Percentiles rank a stretch among this genome's conserved stretches.
Evolutionary conservation across 1,140 invertebrate species (phyloP).

Genomic region (Drosophila malerkotliana): DNA sequence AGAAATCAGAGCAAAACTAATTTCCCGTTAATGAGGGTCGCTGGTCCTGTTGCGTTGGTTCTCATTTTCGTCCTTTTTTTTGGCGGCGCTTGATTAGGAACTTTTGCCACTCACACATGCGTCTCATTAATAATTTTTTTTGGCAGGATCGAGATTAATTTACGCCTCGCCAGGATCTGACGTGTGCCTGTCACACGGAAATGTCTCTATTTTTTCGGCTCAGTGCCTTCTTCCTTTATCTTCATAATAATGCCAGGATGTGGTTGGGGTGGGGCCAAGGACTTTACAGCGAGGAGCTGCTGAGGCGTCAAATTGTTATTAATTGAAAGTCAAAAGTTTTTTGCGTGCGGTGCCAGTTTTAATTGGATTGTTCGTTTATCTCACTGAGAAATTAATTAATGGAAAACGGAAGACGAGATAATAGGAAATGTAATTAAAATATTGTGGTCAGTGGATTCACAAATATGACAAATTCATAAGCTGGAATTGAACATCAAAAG

Average conservation of each 20-base stretch:
- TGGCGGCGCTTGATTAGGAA: constrained; percentile 50
- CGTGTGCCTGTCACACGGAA: constrained; percentile 73
- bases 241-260: constrained; percentile 31
- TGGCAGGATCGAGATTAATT: constrained; percentile 73
- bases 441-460: constrained; percentile 5
- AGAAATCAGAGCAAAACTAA: constrained; percentile 76
- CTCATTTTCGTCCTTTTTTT: constrained; percentile 21
- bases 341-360: constrained; percentile 49
- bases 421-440: not conserved
- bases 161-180: constrained; percentile 62
- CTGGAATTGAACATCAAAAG: not conserved
- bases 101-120: constrained; percentile 64
- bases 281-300: constrained; percentile 21
- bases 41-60: constrained; percentile 43
- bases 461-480: not conserved
- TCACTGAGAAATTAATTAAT: constrained; percentile 39
- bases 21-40: constrained; percentile 82
- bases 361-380: constrained; percentile 63
- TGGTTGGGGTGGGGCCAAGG: constrained; percentile 3
- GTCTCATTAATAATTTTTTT: constrained; percentile 78
- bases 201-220: constrained; percentile 27
- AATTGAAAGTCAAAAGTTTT: constrained; percentile 78
- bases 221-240: constrained; percentile 64
- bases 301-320: constrained; percentile 80
- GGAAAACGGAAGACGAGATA: not conserved